Base-by-base conservation (phyloP, 2,888 invertebrate species). In the Dastarcus helophoroides region DNA sequence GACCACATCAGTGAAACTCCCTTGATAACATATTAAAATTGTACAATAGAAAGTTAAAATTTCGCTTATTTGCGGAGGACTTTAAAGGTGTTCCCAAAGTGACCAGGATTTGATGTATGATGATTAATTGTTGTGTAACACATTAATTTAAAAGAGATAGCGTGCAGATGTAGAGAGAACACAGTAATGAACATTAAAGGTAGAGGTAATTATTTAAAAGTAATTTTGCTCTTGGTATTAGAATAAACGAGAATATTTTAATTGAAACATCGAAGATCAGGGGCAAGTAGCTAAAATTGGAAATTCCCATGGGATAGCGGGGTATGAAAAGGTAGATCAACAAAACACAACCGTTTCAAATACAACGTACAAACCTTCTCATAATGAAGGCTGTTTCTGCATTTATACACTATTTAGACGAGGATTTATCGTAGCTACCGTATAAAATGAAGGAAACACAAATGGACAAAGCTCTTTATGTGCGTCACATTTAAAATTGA, bases 401-500 rank as follows among this genome's bases (percentile, higher is more conserved):
- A 44, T 44, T 45, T 42, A 43, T 43, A 40, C 38, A 45, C 37
- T 41, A 40, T 40, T 42, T 42, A 40, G 40, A 36, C 32, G 39
- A 36, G 36, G 41, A 38, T 44, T 44, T 43, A 44, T 46, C 41
- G 40, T 44, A 38, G 35, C 41, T 35, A 37, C 35, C 35, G 37
- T 37, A 46, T 43, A 45, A 46, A 43, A 46, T 40, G 40, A 40
- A 43, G 44, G 42, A 46, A 48, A 46, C 38, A 48, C 42, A 46
- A 46, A 44, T 41, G 44, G n/a, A 39, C 40, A 42, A 45, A 43
- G 35, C 33, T 40, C 41, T 44, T 46, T 46, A 46, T 44, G 40
- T 41, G 38, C 39, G 42, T 38, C 42, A 36, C 45, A 44, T 48
- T 42, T 46, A 47, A 47, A 48, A 47, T 48, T 47, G 44, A 46